Percentiles rank a stretch among this genome's conserved stretches.
phyloP scores from a whole-genome alignment of 2,888 invertebrate species.

The Dromius quadrimaculatus region DNA sequence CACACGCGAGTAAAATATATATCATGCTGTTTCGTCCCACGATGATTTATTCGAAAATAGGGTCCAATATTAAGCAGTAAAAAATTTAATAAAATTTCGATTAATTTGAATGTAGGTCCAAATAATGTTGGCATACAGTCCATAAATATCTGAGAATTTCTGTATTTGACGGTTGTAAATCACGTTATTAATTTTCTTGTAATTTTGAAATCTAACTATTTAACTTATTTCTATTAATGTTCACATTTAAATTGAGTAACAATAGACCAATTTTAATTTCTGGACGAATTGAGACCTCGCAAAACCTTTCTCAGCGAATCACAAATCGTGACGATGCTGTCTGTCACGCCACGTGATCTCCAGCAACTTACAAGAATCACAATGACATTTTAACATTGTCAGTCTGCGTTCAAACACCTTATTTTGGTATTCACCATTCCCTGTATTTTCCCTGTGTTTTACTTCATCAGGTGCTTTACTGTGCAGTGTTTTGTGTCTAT shows the following conservation, averaged over 20 bases:
- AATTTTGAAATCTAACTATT: too few relatives aligned
- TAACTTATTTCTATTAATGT: too few relatives aligned
- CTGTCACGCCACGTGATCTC: constrained; percentile 64
- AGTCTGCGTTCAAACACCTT: constrained; percentile 32
- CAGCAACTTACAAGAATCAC: constrained; percentile 63
- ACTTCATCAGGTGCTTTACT: constrained; percentile 1
- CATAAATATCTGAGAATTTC: too few relatives aligned
- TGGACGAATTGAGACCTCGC: too few relatives aligned
- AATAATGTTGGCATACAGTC: too few relatives aligned
- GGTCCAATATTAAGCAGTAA: too few relatives aligned
- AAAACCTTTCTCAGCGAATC: constrained; percentile 2
- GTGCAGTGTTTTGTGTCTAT: constrained; percentile 21
- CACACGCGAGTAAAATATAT: background rate
- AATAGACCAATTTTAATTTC: too few relatives aligned
- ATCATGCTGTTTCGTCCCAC: background rate
- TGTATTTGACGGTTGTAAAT: too few relatives aligned
- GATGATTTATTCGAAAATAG: background rate
- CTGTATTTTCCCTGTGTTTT: constrained; percentile 7
- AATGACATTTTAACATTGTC: constrained; percentile 59
- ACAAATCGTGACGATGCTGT: constrained; percentile 63
- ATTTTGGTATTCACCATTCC: background rate
- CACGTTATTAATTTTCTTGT: too few relatives aligned
- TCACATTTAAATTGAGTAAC: too few relatives aligned
- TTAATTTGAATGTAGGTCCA: too few relatives aligned
- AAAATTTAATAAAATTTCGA: too few relatives aligned